Evolutionary conservation across 2,797 vertebrate genomes (phyloP).

Genomic region (Propithecus perrieri): DNA sequence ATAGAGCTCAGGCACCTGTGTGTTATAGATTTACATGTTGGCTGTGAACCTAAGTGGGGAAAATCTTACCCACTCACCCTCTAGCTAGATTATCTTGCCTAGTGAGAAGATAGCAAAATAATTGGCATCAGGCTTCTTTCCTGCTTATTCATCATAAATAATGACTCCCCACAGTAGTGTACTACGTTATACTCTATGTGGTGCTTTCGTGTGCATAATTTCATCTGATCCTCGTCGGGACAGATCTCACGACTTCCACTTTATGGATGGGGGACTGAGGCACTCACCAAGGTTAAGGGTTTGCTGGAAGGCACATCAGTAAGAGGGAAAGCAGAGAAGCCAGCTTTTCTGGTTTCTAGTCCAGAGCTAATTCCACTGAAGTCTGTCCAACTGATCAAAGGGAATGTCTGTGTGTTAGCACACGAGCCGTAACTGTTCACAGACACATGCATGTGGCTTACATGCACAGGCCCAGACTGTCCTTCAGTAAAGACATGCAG

Average conservation of each 20-base stretch:
- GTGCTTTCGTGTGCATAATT: not conserved
- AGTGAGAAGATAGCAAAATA: conserved; percentile 60
- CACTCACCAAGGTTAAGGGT: not conserved
- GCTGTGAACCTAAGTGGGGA: not conserved
- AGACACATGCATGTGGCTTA: not conserved
- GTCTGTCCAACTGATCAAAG: not conserved
- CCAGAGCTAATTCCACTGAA: not conserved
- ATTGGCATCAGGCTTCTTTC: conserved; percentile 55
- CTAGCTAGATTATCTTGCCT: conserved; percentile 63
- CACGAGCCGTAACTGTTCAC: not conserved
- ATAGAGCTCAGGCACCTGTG: conserved; percentile 66
- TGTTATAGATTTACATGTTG: conserved; percentile 57
- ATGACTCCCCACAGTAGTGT: not conserved
- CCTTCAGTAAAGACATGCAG: too few species aligned
- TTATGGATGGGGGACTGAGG: not conserved
- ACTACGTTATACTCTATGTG: not conserved
- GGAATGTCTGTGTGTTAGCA: not conserved
- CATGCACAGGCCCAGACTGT: not conserved
- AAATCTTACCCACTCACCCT: conserved; percentile 54
- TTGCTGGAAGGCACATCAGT: not conserved
- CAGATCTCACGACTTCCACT: not conserved
- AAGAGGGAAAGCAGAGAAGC: not conserved
- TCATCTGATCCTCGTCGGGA: not conserved
- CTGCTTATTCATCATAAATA: conserved; percentile 58
- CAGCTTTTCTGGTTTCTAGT: not conserved